Conservation (phyloP, 2,113 vertebrate genomes). For the Ceratotherium simum region DNA sequence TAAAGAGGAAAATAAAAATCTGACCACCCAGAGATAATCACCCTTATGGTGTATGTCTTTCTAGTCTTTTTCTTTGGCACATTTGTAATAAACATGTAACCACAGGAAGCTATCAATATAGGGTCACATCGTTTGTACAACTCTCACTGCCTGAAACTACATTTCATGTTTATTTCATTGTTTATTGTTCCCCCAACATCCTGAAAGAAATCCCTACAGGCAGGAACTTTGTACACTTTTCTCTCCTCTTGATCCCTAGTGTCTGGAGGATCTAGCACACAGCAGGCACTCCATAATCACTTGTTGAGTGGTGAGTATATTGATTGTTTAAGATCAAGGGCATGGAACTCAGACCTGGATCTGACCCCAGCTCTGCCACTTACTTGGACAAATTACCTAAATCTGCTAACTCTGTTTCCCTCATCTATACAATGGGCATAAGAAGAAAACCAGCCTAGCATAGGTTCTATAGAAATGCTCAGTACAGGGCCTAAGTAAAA, state of each 20-base stretch:
- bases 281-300: not conserved
- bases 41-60: not conserved
- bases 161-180: not conserved
- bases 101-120: not conserved
- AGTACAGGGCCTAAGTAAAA: not conserved
- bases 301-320: not conserved
- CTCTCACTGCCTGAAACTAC: not conserved
- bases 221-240: not conserved
- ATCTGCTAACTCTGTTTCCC: not conserved
- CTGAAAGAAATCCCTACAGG: not conserved
- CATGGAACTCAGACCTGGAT: not conserved
- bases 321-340: not conserved
- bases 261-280: not conserved
- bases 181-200: not conserved
- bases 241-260: not conserved
- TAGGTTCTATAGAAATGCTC: not conserved
- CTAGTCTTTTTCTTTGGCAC: not conserved
- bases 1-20: slow-evolving; percentile 44
- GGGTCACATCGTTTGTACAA: not conserved
- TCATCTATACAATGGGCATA: not conserved
- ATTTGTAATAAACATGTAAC: not conserved
- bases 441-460: not conserved
- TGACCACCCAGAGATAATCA: not conserved
- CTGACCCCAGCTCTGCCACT: not conserved
- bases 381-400: not conserved